Conservation (phyloP, 2,888 invertebrate species). For the Leptinotarsa peninsularis region DNA sequence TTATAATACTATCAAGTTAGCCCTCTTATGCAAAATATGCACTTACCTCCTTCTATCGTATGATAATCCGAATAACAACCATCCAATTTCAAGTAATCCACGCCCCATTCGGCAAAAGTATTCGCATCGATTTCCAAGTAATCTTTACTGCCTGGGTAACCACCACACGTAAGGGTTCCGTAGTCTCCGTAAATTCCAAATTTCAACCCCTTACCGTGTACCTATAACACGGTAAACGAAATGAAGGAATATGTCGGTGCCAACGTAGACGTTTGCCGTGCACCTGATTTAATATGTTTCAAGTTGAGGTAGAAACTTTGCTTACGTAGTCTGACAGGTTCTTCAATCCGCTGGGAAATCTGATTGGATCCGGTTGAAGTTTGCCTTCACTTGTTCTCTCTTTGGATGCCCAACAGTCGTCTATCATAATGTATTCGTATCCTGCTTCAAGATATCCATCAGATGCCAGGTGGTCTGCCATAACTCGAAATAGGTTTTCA, state of each 20-base stretch:
- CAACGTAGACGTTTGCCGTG: background rate
- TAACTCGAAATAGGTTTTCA: constrained; percentile 69
- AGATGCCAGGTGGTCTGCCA: constrained; percentile 69
- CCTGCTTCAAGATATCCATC: constrained; percentile 74
- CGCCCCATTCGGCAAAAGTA: constrained; percentile 82
- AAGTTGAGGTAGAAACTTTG: constrained; percentile 27
- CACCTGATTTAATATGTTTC: background rate
- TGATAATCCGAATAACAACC: constrained; percentile 77
- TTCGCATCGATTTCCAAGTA: constrained; percentile 77
- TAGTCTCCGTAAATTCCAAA: constrained; percentile 88
- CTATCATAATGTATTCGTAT: constrained; percentile 72
- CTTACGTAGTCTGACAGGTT: constrained; percentile 72
- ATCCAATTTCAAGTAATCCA: constrained; percentile 86
- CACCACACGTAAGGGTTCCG: constrained; percentile 81
- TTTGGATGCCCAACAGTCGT: constrained; percentile 73
- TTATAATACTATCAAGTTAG: too few species aligned
- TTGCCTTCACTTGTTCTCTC: constrained; percentile 66
- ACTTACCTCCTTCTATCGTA: constrained; percentile 67
- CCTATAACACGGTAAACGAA: constrained; percentile 63
- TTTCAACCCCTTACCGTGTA: constrained; percentile 79
- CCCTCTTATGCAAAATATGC: background rate
- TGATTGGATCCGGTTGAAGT: constrained; percentile 69
- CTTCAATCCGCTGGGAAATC: constrained; percentile 75
- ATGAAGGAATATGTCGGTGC: too few species aligned
- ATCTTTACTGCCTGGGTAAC: constrained; percentile 80